Conservation (phyloP, 2,797 vertebrate species). For the Malurus splendens region DNA sequence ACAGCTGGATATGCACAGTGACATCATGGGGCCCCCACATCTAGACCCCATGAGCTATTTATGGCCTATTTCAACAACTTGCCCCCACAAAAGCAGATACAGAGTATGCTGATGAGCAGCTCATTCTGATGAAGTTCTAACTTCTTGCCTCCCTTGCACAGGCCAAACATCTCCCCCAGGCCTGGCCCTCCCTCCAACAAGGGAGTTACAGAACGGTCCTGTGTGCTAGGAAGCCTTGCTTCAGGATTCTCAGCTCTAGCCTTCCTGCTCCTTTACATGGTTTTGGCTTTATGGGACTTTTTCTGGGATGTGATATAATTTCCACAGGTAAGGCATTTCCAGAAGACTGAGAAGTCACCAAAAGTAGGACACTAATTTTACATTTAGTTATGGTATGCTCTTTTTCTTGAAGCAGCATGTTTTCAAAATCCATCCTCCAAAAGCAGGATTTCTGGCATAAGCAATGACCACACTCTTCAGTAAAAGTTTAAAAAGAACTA, state of each 20-base stretch:
- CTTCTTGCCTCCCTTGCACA: background rate
- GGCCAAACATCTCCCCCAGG: background rate
- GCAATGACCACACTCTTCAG: background rate
- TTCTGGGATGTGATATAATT: fast-evolving
- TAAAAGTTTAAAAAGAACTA: background rate
- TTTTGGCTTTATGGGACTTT: background rate
- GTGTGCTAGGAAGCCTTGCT: background rate
- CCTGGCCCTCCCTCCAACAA: background rate
- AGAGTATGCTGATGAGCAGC: background rate
- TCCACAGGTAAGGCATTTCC: background rate
- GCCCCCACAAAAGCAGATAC: background rate
- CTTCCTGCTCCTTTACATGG: background rate
- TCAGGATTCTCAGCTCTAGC: background rate
- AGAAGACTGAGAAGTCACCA: background rate
- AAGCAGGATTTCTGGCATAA: background rate
- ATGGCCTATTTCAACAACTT: background rate
- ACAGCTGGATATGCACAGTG: background rate
- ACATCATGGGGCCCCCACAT: background rate
- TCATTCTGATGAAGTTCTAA: background rate
- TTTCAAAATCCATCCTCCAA: background rate
- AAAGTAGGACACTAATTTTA: background rate
- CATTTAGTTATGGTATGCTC: background rate
- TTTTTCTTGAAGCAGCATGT: background rate
- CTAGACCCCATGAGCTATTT: background rate
- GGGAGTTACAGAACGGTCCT: background rate